Conservation (phyloP, 2,888 invertebrate species). For the Ametastegia equiseti region DNA sequence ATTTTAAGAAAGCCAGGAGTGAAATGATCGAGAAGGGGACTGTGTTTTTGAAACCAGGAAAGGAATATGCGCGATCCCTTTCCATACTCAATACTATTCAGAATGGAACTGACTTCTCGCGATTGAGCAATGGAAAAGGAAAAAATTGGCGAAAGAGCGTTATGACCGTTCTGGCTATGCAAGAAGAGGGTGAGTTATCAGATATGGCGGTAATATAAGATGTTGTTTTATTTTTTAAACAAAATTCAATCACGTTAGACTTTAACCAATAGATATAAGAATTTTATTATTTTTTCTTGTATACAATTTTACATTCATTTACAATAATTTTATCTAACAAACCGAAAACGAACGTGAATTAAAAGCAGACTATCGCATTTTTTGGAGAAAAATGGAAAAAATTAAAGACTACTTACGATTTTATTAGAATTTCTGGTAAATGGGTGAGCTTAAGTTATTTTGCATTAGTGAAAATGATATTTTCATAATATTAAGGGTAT, state of each 20-base stretch:
- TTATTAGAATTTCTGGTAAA: constrained; percentile 72
- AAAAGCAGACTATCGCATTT: neutral
- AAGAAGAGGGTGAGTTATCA: constrained; percentile 69
- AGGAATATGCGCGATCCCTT: constrained; percentile 83
- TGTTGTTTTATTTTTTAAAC: neutral
- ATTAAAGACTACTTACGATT: constrained; percentile 3
- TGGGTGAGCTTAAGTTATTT: constrained; percentile 79
- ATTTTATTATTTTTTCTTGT: constrained; percentile 34
- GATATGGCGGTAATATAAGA: neutral
- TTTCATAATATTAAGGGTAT: neutral
- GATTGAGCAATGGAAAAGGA: constrained; percentile 76
- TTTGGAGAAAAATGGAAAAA: constrained; percentile 48
- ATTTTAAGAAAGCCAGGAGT: too few relatives aligned
- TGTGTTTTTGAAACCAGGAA: constrained; percentile 81
- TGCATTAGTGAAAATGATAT: neutral
- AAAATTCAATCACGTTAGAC: constrained; percentile 16
- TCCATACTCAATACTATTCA: constrained; percentile 78
- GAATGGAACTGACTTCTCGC: constrained; percentile 75
- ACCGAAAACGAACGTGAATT: neutral
- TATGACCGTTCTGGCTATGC: constrained; percentile 78
- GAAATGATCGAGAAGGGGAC: constrained; percentile 19
- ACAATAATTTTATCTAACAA: neutral
- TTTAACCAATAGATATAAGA: constrained; percentile 23
- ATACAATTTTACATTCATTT: constrained; percentile 27
- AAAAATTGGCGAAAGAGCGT: constrained; percentile 79